Evolutionary conservation across 2,113 vertebrate genomes (phyloP), one percentile per base, ranked within the genome.

Genomic region (Burhinus bistriatus): DNA sequence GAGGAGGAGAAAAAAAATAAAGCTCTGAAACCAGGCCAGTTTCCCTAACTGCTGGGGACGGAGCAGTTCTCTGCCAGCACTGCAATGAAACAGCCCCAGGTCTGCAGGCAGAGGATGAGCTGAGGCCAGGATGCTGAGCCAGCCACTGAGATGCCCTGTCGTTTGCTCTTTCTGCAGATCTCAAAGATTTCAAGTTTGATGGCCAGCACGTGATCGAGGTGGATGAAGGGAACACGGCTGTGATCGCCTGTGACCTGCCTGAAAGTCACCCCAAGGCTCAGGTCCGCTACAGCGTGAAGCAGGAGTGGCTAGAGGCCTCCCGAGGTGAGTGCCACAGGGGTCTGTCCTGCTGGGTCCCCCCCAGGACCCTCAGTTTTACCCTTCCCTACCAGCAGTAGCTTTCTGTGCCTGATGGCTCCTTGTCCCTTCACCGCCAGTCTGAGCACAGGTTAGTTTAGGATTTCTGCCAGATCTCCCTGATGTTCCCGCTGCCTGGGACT

Each of bases 211-310:
- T 99, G 89, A 99, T 99, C 1, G 99, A 99, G 97, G 99, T 99
- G 21, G 99, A 99, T 9, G 99, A 99, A 97, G 99, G 99, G 71
- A 99, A 99, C 98, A 99, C 99, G 0, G 99, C 99, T 0, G 99
- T 99, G 87, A 99, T 99, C 3, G 99, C 99, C 77, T 99, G 99
- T 2, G 99, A 99, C 96, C 98, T 99, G 80, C 99, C 99, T 0
- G 99, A 99, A 97, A 99, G 99, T 96, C 99, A 99, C 80, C 99
- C 99, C 25, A 99, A 99, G 97, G 99, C 99, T 87, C 99, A 99
- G 98, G 99, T 99, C 95, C 99, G 99, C 95, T 99, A 99, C 98
- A 99, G 99, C 1, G 99, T 99, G 98, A 99, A 99, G 78, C 99
- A 99, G 90, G 99, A 99, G 95, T 99, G 99, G 99, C 98, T 99